Evolutionary conservation across 2,113 vertebrate genomes (phyloP), one percentile per base, ranked within the genome.

Genomic region (Scophthalmus maximus): DNA sequence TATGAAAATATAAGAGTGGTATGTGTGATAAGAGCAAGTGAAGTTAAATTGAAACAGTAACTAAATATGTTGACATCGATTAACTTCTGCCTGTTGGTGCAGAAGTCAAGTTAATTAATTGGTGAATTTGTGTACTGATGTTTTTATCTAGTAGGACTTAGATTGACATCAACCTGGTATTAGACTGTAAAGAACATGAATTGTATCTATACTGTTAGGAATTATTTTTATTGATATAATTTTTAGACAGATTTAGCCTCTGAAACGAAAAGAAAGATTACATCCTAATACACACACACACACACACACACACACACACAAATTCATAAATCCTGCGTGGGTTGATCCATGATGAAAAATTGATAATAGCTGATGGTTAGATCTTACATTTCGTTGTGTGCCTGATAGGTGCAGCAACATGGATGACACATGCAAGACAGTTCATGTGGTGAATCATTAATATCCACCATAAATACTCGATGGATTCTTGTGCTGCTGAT

Each of bases 381-480:
- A 53, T 73, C 49, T 83, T 77, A 74, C 77, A 78, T 74, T 78
- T 87, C 68, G 62, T 26, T 65, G 61, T 74, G 57, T 58, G 73
- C 30, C 79, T 86, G 75, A 85, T 76, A 85, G 30, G 77, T 85
- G 73, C 73, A 87, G 76, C 25, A 69, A 82, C 68, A 44, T 55
- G 70, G 76, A 56, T 59, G 76, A 83, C 79, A 89, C 29, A 9
- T 57, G 76, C 56, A 32, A 68, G 64, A 76, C 56, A 53, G 73
- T 80, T 65, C 76, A 86, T 81, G 32, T 68, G 78, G 78, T 83
- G 58, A 92, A 90, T 81, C 83, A 88, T 93, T 89, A 69, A 91
- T 90, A 89, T 68, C 80, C 68, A 72, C 73, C 60, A 84, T 84
- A 76, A 91, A 87, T 88, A 84, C 60, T 78, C 51, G 26, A 92